Conservation (phyloP, 2,113 vertebrate genomes). For the Nestor notabilis region DNA sequence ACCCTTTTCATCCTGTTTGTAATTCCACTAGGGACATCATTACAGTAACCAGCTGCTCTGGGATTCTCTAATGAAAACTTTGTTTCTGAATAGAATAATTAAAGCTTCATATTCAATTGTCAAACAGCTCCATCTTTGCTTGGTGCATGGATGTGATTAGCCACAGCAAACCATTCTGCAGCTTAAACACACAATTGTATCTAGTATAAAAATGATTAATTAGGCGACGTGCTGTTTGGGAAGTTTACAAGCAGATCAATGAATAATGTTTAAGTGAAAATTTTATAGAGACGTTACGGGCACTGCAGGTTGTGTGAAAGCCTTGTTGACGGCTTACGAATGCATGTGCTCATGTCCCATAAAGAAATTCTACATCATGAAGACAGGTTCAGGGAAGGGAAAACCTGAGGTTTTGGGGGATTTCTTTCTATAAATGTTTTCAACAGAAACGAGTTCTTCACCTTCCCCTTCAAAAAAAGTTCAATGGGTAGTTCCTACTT, state of each 20-base stretch:
- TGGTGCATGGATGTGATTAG: conserved; percentile 62
- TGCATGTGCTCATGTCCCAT: not conserved
- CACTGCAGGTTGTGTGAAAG: conserved; percentile 59
- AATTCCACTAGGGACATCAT: conserved; percentile 63
- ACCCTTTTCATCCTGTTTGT: conserved; percentile 61
- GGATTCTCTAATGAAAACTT: conserved; percentile 68
- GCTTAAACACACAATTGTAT: conserved; percentile 68
- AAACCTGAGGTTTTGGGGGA: not conserved
- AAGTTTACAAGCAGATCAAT: conserved; percentile 68
- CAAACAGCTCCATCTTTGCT: conserved; percentile 47
- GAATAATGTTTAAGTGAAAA: conserved; percentile 64
- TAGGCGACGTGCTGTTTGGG: conserved; percentile 57
- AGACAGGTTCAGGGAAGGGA: not conserved
- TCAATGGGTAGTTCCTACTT: not conserved
- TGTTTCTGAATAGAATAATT: conserved; percentile 69
- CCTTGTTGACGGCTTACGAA: not conserved
- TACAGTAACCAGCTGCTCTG: conserved; percentile 62
- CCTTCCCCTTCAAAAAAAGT: not conserved
- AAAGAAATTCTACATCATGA: not conserved
- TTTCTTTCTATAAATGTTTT: not conserved
- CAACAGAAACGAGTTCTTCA: not conserved
- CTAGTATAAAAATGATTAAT: conserved; percentile 71
- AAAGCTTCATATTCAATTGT: conserved; percentile 68
- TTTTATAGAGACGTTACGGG: conserved; percentile 66
- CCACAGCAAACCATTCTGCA: conserved; percentile 39